phyloP scores from a whole-genome alignment of 2,113 vertebrate species.

The Argyrosomus japonicus region DNA sequence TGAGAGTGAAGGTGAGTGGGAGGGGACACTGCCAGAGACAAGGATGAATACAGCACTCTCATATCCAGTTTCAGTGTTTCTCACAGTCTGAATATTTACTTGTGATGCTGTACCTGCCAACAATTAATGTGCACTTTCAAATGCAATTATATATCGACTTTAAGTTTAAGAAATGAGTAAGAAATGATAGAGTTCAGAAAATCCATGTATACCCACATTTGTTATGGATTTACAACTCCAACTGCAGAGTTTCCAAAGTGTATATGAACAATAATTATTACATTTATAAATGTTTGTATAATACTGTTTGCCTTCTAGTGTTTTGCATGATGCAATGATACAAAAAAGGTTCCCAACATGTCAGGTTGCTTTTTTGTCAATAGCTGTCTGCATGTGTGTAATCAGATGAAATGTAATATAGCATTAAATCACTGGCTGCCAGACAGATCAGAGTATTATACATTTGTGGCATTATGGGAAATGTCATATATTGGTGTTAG shows the following conservation, averaged over 20 bases:
- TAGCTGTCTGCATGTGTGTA: not conserved
- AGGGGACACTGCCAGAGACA: not conserved
- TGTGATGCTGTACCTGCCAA: not conserved
- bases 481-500: not conserved
- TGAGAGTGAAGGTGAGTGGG: not conserved
- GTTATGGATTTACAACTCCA: not conserved
- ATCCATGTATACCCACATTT: not conserved
- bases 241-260: too few species aligned
- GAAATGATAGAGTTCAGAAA: not conserved
- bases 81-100: not conserved
- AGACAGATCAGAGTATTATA: not conserved
- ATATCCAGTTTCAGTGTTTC: conserved; percentile 5
- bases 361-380: not conserved
- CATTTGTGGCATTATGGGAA: not conserved
- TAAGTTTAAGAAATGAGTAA: not conserved
- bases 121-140: not conserved
- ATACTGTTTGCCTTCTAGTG: not conserved
- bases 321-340: not conserved
- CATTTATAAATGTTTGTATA: not conserved
- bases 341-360: not conserved
- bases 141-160: not conserved
- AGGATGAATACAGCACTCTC: not conserved
- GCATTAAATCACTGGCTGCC: not conserved
- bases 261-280: not conserved
- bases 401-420: not conserved